Evolutionary conservation across 2,113 vertebrate genomes (phyloP), one percentile per base, ranked within the genome.

Genomic region (Chunga burmeisteri): DNA sequence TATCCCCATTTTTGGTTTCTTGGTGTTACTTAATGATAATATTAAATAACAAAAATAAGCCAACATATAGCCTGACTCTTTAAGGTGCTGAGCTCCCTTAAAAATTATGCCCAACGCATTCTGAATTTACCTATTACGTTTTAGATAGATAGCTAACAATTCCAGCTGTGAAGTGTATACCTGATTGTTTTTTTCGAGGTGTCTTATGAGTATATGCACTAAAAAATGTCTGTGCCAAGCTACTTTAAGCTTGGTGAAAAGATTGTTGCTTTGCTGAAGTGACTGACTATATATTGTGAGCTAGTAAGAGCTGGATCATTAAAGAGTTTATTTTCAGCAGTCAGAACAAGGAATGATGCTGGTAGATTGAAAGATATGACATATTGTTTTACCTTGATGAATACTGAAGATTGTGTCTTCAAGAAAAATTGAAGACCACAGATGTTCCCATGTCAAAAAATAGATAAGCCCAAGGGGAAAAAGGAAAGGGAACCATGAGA

Each of bases 301-400:
- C 38, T 71, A 74, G 55, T 40, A 95, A 89, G 78, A 88, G 44
- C n/a, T 36, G 71, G 70, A 92, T 90, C 75, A 71, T 92, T 73
- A 74, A 77, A 88, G 82, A 93, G 18, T 94, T 94, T 97, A 85
- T 96, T 97, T 95, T 97, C 93, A 94, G 97, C 78, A 94, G 50
- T 66, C n/a, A 83, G 84, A 67, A 87, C 58, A 88, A 90, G 50
- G 77, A 88, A 70, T 86, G 50, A 46, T 73, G 47, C 9, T 77
- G 42, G 42, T 20, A 8, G 42, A 82, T 83, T 85, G 94, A 95
- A 97, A 91, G 42, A 66, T 82, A 82, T 93, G 94, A 94, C 93
- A 94, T 94, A 82, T 20, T 77, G 55, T 95, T 95, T 81, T 93
- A 93, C 74, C 83, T 96, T 91, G 84, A 93, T 82, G 78, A 88